Evolutionary conservation across 2,888 invertebrate species (phyloP).

Genomic region (Drepana falcataria): DNA sequence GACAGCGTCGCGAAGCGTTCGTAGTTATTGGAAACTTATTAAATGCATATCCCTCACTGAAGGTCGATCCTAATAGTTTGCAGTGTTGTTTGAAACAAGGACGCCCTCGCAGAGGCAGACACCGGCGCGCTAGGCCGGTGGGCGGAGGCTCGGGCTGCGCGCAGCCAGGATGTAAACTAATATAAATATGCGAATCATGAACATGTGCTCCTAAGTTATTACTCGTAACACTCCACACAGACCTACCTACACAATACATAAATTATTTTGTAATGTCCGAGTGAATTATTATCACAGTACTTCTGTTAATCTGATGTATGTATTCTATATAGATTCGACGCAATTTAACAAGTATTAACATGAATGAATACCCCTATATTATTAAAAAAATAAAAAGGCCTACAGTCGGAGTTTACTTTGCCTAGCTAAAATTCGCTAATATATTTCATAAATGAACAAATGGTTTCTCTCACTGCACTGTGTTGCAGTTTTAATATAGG

Average conservation of each 20-base stretch:
- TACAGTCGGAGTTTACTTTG: constrained; percentile 48
- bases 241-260: constrained; percentile 24
- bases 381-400: constrained; percentile 52
- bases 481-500: constrained; percentile 24
- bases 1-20: no score
- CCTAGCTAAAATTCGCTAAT: constrained; percentile 49
- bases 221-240: constrained; percentile 43
- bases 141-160: constrained; percentile 31
- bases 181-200: neutral
- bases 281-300: constrained; percentile 72
- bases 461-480: constrained; percentile 22
- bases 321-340: constrained; percentile 28
- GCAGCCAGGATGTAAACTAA: neutral
- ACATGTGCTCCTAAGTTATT: constrained; percentile 29
- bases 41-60: no score
- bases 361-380: constrained; percentile 33
- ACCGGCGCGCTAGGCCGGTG: constrained; percentile 10
- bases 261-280: constrained; percentile 42
- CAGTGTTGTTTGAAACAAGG: no score
- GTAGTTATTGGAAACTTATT: no score
- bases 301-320: constrained; percentile 48
- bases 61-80: no score
- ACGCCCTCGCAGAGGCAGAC: no score
- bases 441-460: constrained; percentile 27
- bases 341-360: constrained; percentile 21